Conservation (phyloP, 2,113 vertebrate species). For the Elanoides forficatus region DNA sequence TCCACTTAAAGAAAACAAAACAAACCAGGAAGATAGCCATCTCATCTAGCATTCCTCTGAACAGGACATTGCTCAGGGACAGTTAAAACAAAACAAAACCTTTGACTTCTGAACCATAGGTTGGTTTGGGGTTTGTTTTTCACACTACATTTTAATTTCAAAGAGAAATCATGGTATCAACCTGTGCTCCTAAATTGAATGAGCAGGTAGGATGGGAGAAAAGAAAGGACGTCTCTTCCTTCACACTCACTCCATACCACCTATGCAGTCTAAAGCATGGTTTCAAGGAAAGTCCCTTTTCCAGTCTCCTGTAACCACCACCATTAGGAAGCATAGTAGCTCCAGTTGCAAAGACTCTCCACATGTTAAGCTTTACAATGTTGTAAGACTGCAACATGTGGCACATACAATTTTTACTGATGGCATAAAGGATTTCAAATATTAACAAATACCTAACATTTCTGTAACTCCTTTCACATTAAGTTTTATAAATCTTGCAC, state of each 20-base stretch:
- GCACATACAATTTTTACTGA: accelerated
- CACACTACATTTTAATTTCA: not conserved
- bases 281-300: not conserved
- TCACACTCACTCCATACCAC: not conserved
- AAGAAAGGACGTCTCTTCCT: not conserved
- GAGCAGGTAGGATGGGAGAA: not conserved
- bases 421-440: not conserved
- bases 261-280: not conserved
- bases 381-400: not conserved
- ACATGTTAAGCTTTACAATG: not conserved
- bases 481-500: not conserved
- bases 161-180: not conserved
- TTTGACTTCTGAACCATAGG: not conserved
- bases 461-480: not conserved
- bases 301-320: not conserved
- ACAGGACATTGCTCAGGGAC: not conserved
- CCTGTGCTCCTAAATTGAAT: not conserved
- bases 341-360: not conserved
- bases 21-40: not conserved
- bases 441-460: not conserved
- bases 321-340: not conserved
- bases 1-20: no score
- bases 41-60: not conserved
- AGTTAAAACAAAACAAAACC: not conserved
- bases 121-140: not conserved